Base-by-base conservation (phyloP, 2,797 vertebrate species). In the Tragopan temminckii region DNA sequence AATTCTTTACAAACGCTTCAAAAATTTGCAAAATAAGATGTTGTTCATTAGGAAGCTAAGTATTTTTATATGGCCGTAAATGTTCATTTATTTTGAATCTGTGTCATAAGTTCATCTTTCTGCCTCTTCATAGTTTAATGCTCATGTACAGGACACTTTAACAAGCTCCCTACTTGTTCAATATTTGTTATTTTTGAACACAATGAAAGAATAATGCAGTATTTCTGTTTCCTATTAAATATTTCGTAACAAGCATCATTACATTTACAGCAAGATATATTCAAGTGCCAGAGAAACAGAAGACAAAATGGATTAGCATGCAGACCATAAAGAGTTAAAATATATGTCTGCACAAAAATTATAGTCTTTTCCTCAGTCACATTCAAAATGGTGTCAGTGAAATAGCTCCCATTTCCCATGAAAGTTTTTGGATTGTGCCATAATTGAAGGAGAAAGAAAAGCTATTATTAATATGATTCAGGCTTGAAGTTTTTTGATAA, bases 261-360 rank as follows among this genome's bases (percentile, higher is more conserved):
- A 23, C 62, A 90, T 74, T 62, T 82, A 61, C 61, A 76, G 40
- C 33, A 78, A 94, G 89, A 58, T 71, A 84, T 77, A 53, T 80
- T 82, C 46, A 40, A 64, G 55, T 50, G 80, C 50, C 36, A 82
- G 83, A 59, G 64, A 91, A 82, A 72, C 25, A 67, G 9, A 61
- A 55, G 33, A 38, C 59, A 50, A 72, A 80, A 87, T 9, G 7
- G 59, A 83, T 72, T 3, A 88, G 52, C 15, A 61, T 70, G 77
- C 50, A 85, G 31, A 50, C 21, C 36, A 79, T n/a, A 67, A 61
- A 85, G 66, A 94, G 6, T n/a, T 72, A 79, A 18, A 43, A 68
- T 45, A 18, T 52, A 66, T 48, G 25, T 77, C 70, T 36, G 7
- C 19, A 70, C 11, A 84, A 55, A 85, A 93, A 46, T 5, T 55